phyloP scores from a whole-genome alignment of 2,888 invertebrate species.

The Leptinotarsa peninsularis region DNA sequence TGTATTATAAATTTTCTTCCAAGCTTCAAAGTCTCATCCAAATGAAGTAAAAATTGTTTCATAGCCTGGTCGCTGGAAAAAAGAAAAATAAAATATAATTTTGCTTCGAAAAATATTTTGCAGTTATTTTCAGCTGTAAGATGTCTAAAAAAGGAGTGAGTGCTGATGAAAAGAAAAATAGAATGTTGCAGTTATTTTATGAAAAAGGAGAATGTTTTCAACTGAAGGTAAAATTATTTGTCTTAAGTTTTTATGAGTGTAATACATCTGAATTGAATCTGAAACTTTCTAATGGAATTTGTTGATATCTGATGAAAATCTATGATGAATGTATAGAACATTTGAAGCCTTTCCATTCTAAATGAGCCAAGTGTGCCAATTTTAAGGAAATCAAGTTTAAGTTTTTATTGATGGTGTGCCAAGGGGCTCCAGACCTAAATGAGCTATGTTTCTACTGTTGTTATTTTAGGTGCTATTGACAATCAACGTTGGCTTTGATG shows the following conservation, averaged over 20 bases:
- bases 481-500: too few relatives aligned
- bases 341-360: too few relatives aligned
- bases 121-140: slow-evolving; percentile 25
- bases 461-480: too few relatives aligned
- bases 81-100: not conserved
- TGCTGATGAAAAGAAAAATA: slow-evolving; percentile 48
- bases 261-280: too few relatives aligned
- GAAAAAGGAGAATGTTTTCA: slow-evolving; percentile 55
- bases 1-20: slow-evolving; percentile 96
- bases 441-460: too few relatives aligned
- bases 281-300: too few relatives aligned
- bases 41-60: slow-evolving; percentile 97
- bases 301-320: too few relatives aligned
- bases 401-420: too few relatives aligned
- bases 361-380: too few relatives aligned
- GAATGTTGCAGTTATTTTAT: slow-evolving; percentile 76
- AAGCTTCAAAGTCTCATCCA: slow-evolving; percentile 93
- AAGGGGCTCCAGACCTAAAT: too few relatives aligned
- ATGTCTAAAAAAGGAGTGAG: slow-evolving; percentile 52
- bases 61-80: slow-evolving; percentile 92
- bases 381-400: too few relatives aligned
- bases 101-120: not conserved
- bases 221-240: slow-evolving; percentile 58
- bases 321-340: too few relatives aligned
- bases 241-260: not conserved